Percentiles rank a stretch among this genome's conserved stretches.
Conservation (phyloP, 2,797 vertebrate genomes). For the Natrix natrix region DNA sequence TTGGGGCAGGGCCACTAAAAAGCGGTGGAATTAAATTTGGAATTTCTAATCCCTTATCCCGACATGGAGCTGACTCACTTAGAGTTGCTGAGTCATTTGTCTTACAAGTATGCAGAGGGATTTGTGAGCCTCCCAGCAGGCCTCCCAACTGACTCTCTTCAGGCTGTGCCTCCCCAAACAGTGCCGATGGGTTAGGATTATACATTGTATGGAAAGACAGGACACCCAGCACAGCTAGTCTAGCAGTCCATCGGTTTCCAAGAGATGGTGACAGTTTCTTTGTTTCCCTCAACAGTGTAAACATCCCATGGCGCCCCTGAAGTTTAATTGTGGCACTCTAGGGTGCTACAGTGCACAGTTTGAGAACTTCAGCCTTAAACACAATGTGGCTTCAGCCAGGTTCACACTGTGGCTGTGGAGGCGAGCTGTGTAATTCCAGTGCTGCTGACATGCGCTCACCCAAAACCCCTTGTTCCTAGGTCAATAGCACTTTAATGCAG, state of each 20-base stretch:
- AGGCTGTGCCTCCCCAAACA: too few relatives aligned
- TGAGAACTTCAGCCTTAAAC: not conserved
- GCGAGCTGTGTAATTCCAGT: not conserved
- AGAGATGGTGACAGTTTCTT: not conserved
- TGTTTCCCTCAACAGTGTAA: not conserved
- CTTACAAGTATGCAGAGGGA: too few relatives aligned
- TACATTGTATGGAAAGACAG: too few relatives aligned
- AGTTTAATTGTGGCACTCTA: not conserved
- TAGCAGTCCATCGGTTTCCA: not conserved
- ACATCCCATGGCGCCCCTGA: not conserved
- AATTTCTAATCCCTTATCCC: too few relatives aligned
- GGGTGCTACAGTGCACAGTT: not conserved
- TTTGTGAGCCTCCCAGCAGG: too few relatives aligned
- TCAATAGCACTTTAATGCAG: not conserved
- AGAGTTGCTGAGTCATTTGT: too few relatives aligned
- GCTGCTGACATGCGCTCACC: not conserved
- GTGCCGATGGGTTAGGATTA: too few relatives aligned
- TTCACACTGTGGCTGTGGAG: not conserved
- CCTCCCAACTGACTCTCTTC: too few relatives aligned
- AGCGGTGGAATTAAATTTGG: too few relatives aligned
- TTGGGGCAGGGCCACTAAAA: too few relatives aligned
- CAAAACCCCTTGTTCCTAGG: not conserved
- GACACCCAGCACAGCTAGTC: not conserved
- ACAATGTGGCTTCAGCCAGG: not conserved
- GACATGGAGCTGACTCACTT: too few relatives aligned